Conservation (phyloP, 2,888 invertebrate species). For the Branchinecta sandiegonensis region DNA sequence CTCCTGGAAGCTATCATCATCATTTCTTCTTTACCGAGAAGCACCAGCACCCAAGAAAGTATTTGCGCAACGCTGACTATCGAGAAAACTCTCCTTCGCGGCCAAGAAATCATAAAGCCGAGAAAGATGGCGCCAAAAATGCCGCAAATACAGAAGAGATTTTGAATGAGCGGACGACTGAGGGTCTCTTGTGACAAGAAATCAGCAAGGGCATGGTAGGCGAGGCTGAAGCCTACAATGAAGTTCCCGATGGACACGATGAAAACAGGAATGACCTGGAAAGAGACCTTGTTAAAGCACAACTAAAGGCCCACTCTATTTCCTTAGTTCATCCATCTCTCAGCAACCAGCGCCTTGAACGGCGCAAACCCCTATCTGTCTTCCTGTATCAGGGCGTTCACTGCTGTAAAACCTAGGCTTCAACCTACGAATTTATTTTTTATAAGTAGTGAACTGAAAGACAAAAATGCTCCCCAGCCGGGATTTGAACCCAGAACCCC, state of each 20-base stretch:
- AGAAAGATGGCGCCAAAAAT: constrained; percentile 8
- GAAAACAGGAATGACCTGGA: constrained; percentile 18
- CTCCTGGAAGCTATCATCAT: background rate
- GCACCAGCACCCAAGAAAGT: background rate
- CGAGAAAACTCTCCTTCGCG: background rate
- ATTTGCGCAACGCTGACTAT: constrained; percentile 1
- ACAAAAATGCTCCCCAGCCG: too few relatives aligned
- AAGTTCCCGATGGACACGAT: constrained; percentile 22
- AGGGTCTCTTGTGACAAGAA: constrained; percentile 13
- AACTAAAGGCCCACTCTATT: too few relatives aligned
- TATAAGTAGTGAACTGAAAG: too few relatives aligned
- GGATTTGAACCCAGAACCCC: too few relatives aligned
- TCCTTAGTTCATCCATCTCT: too few relatives aligned
- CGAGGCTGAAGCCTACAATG: constrained; percentile 22
- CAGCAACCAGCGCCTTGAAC: too few relatives aligned
- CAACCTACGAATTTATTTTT: too few relatives aligned
- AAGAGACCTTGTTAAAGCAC: background rate
- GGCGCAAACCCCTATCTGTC: too few relatives aligned
- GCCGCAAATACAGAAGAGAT: background rate
- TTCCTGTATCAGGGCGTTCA: too few relatives aligned
- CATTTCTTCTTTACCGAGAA: background rate
- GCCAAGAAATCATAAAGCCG: background rate
- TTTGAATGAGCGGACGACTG: background rate
- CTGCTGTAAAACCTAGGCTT: too few relatives aligned
- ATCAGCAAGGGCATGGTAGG: constrained; percentile 22